Evolutionary conservation across 2,888 invertebrate species (phyloP).

Genomic region (Maniola hyperantus): DNA sequence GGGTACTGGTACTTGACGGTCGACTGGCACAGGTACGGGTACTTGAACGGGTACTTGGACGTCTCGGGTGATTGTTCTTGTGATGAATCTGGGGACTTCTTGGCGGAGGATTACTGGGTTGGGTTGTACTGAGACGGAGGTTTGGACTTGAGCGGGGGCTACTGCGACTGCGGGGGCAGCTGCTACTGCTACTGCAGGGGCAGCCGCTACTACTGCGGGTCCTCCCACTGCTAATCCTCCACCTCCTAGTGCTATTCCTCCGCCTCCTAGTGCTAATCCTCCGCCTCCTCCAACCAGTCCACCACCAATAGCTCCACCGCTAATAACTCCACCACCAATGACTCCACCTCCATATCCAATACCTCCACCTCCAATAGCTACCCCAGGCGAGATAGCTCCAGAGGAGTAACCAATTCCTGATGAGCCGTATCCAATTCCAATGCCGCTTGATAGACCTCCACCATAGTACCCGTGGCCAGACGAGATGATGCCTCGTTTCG

Average conservation of each 20-base stretch:
- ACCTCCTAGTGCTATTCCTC: slow-evolving; percentile 29
- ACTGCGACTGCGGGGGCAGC: slow-evolving; percentile 46
- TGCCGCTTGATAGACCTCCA: slow-evolving; percentile 23
- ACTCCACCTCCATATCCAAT: slow-evolving; percentile 15
- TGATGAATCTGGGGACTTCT: slow-evolving; percentile 73
- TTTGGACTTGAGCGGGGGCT: slow-evolving; percentile 57
- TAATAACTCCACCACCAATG: slow-evolving; percentile 24
- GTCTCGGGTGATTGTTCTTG: slow-evolving; percentile 72
- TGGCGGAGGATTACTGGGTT: slow-evolving; percentile 74
- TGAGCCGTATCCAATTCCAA: slow-evolving; percentile 18
- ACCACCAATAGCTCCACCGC: slow-evolving; percentile 29
- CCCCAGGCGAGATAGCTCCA: not conserved
- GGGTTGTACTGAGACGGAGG: slow-evolving; percentile 67
- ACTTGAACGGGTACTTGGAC: slow-evolving; percentile 67
- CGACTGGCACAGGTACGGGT: slow-evolving; percentile 58
- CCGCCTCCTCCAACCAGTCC: slow-evolving; percentile 33
- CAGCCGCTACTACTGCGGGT: slow-evolving; percentile 45
- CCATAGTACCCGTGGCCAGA: slow-evolving; percentile 44
- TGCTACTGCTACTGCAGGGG: slow-evolving; percentile 41
- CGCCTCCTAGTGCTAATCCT: slow-evolving; percentile 10
- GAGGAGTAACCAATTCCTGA: slow-evolving; percentile 1
- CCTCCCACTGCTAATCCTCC: slow-evolving; percentile 40
- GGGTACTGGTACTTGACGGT: slow-evolving; percentile 74
- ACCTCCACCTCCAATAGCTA: slow-evolving; percentile 15
- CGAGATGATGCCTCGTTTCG: slow-evolving; percentile 62